phyloP scores from a whole-genome alignment of 2,797 vertebrate genomes.

The Myotis findleyi region DNA sequence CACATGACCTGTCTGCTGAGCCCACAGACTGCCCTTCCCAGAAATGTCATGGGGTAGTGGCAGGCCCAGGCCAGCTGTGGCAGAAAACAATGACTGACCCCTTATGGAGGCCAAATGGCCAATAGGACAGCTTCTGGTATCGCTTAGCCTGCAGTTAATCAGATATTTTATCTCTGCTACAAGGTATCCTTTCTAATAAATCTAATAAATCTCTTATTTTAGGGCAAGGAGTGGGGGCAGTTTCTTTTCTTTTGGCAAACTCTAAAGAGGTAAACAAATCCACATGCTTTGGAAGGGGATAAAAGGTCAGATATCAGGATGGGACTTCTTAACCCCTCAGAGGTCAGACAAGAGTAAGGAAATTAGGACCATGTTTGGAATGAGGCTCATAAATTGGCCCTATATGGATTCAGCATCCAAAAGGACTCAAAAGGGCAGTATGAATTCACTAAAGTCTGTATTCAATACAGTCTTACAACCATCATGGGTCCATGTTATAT shows the following conservation, averaged over 20 bases:
- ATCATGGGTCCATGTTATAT: not conserved
- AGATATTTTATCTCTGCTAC: conserved; percentile 45
- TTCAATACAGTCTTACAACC: not conserved
- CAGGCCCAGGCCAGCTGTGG: not conserved
- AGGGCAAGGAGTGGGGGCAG: not conserved
- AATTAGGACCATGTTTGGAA: not conserved
- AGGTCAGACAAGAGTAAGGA: not conserved
- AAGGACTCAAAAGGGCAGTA: not conserved
- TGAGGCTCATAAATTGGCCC: not conserved
- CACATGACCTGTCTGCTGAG: not conserved
- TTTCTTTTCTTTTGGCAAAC: conserved; percentile 42
- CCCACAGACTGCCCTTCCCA: not conserved
- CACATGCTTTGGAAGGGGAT: not conserved
- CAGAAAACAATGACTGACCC: not conserved
- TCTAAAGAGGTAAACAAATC: conserved; percentile 3
- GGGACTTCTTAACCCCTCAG: not conserved
- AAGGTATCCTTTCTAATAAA: conserved; percentile 59
- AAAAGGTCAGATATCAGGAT: not conserved
- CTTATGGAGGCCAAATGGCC: not conserved
- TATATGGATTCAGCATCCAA: not conserved
- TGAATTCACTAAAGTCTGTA: not conserved
- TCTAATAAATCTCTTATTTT: conserved; percentile 60
- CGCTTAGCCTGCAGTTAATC: conserved; percentile 11
- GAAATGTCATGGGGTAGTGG: not conserved
- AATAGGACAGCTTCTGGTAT: conserved; percentile 45